These are phyloP conservation scores for Apodemia mormo DNA, from an alignment of 2,888 invertebrate genomes.

Conservation along the genomic window DNA sequence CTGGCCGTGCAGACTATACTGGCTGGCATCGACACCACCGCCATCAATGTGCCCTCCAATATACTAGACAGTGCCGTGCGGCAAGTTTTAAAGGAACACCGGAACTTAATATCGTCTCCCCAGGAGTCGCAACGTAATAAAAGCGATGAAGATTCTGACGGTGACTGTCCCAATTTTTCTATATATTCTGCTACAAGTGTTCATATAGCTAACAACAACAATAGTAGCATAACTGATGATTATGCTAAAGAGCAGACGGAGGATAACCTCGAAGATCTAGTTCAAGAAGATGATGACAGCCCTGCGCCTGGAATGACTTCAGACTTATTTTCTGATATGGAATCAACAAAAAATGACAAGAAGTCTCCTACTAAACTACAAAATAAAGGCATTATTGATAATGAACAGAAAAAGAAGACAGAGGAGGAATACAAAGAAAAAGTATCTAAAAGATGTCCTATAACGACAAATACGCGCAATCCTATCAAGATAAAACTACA, in stretches of 20 bases:
- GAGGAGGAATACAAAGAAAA: slow-evolving; percentile 64
- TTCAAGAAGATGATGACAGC: slow-evolving; percentile 52
- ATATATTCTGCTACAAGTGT: slow-evolving; percentile 92
- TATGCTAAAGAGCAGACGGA: slow-evolving; percentile 33
- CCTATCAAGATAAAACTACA: slow-evolving; percentile 71
- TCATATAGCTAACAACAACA: slow-evolving; percentile 83
- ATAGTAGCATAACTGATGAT: slow-evolving; percentile 36
- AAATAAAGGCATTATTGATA: slow-evolving; percentile 26
- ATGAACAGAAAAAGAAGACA: slow-evolving; percentile 44
- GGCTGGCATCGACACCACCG: slow-evolving; percentile 48
- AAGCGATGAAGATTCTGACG: slow-evolving; percentile 79
- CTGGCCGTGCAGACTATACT: slow-evolving; percentile 45
- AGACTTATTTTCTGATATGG: slow-evolving; percentile 21
- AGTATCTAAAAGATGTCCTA: slow-evolving; percentile 64
- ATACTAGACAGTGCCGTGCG: slow-evolving; percentile 63
- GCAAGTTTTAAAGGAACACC: slow-evolving; percentile 64
- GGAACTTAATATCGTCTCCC: slow-evolving; percentile 49
- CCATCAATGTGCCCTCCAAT: slow-evolving; percentile 48
- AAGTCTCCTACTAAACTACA: slow-evolving; percentile 23
- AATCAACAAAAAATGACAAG: slow-evolving; percentile 20
- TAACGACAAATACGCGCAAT: slow-evolving; percentile 61
- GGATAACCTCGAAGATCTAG: slow-evolving; percentile 49
- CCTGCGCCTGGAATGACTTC: neutral
- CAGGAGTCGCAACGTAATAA: slow-evolving; percentile 45
- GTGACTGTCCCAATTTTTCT: slow-evolving; percentile 92